Conservation (phyloP, 1,140 invertebrate species). For the Neodiprion virginianus region DNA sequence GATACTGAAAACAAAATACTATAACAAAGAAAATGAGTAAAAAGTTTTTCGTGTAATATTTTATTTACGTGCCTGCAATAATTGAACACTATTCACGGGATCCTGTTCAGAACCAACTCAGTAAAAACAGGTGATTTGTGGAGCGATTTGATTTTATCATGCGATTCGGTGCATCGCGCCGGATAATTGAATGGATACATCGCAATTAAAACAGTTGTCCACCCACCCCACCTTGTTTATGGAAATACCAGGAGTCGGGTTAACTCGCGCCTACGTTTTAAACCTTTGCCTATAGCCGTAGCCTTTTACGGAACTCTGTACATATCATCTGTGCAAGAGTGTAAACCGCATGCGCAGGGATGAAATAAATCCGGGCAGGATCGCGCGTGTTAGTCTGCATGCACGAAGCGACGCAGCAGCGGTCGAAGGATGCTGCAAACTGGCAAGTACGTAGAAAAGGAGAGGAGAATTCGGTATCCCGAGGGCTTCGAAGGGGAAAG, state of each 20-base stretch:
- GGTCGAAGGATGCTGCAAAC: neutral
- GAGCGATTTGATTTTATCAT: too few species aligned
- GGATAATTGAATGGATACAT: neutral
- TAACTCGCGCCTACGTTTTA: neutral
- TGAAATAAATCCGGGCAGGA: neutral
- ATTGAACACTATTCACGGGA: too few species aligned
- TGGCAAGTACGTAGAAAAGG: neutral
- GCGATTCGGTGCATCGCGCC: too few species aligned
- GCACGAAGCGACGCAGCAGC: neutral
- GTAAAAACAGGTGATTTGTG: too few species aligned
- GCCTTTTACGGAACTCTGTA: conserved; percentile 2
- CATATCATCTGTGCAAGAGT: neutral
- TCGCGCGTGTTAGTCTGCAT: neutral
- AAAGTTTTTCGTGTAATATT: too few species aligned
- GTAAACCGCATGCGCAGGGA: neutral
- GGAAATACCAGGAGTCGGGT: neutral
- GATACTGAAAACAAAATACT: too few species aligned
- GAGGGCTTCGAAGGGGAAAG: neutral
- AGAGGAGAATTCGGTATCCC: neutral
- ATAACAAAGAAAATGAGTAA: too few species aligned
- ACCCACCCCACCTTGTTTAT: neutral
- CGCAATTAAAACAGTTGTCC: neutral
- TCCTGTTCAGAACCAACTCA: too few species aligned
- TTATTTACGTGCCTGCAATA: too few species aligned
- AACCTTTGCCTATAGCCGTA: neutral